phyloP scores from a whole-genome alignment of 2,797 vertebrate genomes.

The Cynopterus sphinx region DNA sequence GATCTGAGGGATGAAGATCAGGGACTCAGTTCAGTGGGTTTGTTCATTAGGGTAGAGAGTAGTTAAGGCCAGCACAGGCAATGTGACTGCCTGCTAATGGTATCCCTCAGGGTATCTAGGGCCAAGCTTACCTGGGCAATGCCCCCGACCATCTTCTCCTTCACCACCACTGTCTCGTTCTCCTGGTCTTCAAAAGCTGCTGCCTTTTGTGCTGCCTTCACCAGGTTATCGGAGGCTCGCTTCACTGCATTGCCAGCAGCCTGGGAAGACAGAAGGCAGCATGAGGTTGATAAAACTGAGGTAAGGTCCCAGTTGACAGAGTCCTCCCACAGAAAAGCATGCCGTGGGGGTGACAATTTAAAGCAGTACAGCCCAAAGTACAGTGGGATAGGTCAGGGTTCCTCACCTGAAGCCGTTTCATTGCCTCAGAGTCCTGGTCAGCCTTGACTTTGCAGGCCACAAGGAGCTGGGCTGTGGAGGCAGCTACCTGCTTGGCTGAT shows the following conservation, averaged over 20 bases:
- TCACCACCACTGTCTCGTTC: slow-evolving; percentile 94
- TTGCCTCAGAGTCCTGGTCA: slow-evolving; percentile 93
- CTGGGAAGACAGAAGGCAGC: slow-evolving; percentile 77
- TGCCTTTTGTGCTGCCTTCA: slow-evolving; percentile 98
- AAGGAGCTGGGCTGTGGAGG: slow-evolving; percentile 91
- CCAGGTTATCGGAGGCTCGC: slow-evolving; percentile 96
- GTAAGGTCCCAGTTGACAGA: neutral
- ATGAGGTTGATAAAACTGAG: rapidly evolving
- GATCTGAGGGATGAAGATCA: slow-evolving; percentile 86
- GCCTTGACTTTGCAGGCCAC: slow-evolving; percentile 95
- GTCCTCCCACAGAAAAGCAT: neutral
- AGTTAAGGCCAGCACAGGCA: neutral
- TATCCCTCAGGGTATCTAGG: neutral
- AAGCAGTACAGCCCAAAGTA: neutral
- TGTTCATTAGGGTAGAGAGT: rapidly evolving
- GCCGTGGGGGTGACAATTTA: neutral
- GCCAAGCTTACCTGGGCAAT: slow-evolving; percentile 95
- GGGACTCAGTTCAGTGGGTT: neutral
- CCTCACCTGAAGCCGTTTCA: slow-evolving; percentile 92
- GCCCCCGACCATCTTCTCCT: slow-evolving; percentile 98
- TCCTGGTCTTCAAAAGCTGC: slow-evolving; percentile 96
- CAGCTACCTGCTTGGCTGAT: slow-evolving; percentile 92
- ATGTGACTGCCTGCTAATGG: rapidly evolving
- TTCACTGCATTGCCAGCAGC: slow-evolving; percentile 97
- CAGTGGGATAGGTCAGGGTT: neutral